Evolutionary conservation across 1,140 invertebrate species (phyloP), one percentile per base, ranked within the genome.

Genomic region (Pseudachorutes palmiensis): DNA sequence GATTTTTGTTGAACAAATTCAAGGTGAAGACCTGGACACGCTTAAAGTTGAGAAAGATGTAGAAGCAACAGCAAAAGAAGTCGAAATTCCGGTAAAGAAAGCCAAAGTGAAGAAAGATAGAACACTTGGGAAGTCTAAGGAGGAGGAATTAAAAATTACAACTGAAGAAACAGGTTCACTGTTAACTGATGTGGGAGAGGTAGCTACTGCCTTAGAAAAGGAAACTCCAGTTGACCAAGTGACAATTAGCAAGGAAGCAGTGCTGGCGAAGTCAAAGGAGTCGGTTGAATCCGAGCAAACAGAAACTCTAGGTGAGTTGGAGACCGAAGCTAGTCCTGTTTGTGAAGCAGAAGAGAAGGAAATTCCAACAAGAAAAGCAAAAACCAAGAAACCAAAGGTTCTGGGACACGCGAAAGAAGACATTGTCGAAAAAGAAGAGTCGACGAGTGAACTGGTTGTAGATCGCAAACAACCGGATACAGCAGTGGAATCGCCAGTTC

Each of bases 331-430:
- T 12, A 9, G 3, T 5, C 14, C 51, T 55, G 5, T 22, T 14
- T 9, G 5, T 5, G 24, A 9, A 41, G 61, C 61, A 41, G 31
- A 28, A 41, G 61, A 63, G 41, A 63, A 36, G 24, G 61, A 63
- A 48, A 63, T 63, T n/a, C 61, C 61, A 26, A 26, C 12, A 24
- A 26, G 41, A 48, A 63, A 63, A 48, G 61, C 33, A 5, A 63
- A 63, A 28, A 19, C 24, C 2, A 63, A 32, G 41, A 63, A 63
- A 29, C 16, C 24, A 29, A 36, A 45, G 29, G 19, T 2, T 2
- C 29, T 63, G 19, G 61, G 61, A 41, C 36, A 41, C 14, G 31
- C 3, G 24, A 19, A 19, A 19, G 61, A 36, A 63, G 61, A 30
- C 12, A 61, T 22, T 30, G 22, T 24, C 19, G 62, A 16, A 26